Base-by-base conservation (phyloP, 2,888 invertebrate genomes). In the Brachynemurus nebulosus region DNA sequence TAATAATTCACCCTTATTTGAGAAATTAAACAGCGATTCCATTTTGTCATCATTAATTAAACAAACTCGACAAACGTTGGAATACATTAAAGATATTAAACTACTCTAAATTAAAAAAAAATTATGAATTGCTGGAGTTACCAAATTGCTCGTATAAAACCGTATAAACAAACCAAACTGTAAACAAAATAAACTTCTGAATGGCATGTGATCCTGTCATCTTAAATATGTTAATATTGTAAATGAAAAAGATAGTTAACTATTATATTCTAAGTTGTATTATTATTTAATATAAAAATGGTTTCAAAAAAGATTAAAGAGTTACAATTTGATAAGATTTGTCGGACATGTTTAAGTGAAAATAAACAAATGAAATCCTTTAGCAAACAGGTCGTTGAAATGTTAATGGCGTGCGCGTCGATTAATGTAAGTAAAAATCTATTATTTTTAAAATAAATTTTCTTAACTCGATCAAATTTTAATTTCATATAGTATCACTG, bases 361-460 rank as follows among this genome's bases (percentile, higher is more conserved):
- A 51, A 54, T 27, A 55, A 54, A 8, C 56, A 56, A 40, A 52
- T 61, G 37, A 54, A 58, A 46, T 54, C 57, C 23, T 55, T 57
- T 44, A 51, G 52, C 18, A 56, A 59, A 42, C 57, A 55, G 50
- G 52, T 63, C 38, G 59, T 57, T 6, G 57, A 56, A 48, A 61
- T 65, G 60, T 54, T 65, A 42, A 55, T 59, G 49, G 52, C 42
- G 40, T 61, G 59, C 47, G 52, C 59, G 23, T 53, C 59, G 38
- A 52, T 65, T 11, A 50, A 58, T 56, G 62, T 62, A 56, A 52
- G 43, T 37, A 12, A n/a, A 11, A 16, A 5, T n/a, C n/a, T n/a
- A n/a, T n/a, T n/a, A n/a, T n/a, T n/a, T n/a, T n/a, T n/a, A n/a
- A n/a, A n/a, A n/a, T n/a, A n/a, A n/a, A n/a, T n/a, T n/a, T n/a